Evolutionary conservation across 2,797 vertebrate species (phyloP).

Genomic region (Prionace glauca): DNA sequence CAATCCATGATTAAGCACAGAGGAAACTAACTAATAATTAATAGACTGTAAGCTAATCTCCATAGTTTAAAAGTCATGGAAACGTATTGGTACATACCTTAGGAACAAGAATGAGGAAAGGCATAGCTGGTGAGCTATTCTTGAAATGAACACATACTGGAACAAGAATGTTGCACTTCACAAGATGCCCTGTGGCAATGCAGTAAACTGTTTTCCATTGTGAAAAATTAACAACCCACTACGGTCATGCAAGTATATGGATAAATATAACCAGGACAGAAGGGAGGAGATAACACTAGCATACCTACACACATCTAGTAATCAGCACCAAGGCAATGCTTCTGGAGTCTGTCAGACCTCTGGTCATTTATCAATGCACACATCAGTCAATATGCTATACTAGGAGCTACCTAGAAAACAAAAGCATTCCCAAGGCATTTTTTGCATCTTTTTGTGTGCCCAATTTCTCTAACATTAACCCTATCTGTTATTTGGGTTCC

Average conservation of each 20-base stretch:
- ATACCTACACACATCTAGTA: constrained; percentile 9
- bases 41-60: background rate
- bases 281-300: constrained; percentile 4
- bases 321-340: constrained; percentile 19
- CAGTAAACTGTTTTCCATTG: background rate
- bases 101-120: constrained; percentile 21
- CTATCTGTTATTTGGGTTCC: background rate
- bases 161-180: background rate
- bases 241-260: background rate
- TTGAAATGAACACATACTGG: constrained; percentile 15
- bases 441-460: background rate
- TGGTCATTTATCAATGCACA: constrained; percentile 22
- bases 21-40: background rate
- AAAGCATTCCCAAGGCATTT: constrained; percentile 1
- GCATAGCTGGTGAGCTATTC: background rate
- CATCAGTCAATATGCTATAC: constrained; percentile 18
- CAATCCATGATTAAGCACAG: background rate
- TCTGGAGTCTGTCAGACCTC: constrained; percentile 22
- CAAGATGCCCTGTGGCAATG: background rate
- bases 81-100: constrained; percentile 3
- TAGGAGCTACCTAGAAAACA: background rate
- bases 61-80: background rate
- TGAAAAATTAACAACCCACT: constrained; percentile 9
- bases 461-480: constrained; percentile 16
- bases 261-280: background rate